Percentiles rank a stretch among this genome's conserved stretches.
Evolutionary conservation across 2,888 invertebrate species (phyloP).

Genomic region (Acholoe squamosa): DNA sequence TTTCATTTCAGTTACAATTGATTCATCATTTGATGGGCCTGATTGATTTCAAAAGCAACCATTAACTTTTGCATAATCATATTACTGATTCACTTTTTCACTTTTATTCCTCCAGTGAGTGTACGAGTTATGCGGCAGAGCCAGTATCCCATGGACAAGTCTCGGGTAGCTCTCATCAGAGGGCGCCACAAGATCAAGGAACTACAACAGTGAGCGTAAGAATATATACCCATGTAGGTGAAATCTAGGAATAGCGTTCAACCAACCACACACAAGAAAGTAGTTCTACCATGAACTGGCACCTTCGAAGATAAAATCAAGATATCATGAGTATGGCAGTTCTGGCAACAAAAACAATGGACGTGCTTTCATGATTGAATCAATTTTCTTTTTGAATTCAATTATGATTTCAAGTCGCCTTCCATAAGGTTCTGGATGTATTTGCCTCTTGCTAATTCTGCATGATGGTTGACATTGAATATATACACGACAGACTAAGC

Average conservation of each 20-base stretch:
- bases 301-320: no score
- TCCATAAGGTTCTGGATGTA: background rate
- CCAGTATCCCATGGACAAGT: constrained; percentile 68
- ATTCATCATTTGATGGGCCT: no score
- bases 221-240: background rate
- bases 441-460: background rate
- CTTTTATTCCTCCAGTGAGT: constrained; percentile 63
- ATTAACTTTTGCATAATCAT: no score
- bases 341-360: no score
- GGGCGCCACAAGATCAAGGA: constrained; percentile 66
- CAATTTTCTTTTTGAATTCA: no score
- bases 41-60: no score
- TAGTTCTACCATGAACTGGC: no score
- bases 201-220: constrained; percentile 52
- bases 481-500: background rate
- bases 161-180: constrained; percentile 68
- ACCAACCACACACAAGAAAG: no score
- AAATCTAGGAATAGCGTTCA: background rate
- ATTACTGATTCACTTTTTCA: no score
- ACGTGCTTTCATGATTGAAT: no score
- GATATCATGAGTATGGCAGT: no score
- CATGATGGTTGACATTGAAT: background rate
- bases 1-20: no score
- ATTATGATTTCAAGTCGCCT: background rate
- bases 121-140: constrained; percentile 69